phyloP scores from a whole-genome alignment of 2,888 invertebrate species.

The Buathra laborator region DNA sequence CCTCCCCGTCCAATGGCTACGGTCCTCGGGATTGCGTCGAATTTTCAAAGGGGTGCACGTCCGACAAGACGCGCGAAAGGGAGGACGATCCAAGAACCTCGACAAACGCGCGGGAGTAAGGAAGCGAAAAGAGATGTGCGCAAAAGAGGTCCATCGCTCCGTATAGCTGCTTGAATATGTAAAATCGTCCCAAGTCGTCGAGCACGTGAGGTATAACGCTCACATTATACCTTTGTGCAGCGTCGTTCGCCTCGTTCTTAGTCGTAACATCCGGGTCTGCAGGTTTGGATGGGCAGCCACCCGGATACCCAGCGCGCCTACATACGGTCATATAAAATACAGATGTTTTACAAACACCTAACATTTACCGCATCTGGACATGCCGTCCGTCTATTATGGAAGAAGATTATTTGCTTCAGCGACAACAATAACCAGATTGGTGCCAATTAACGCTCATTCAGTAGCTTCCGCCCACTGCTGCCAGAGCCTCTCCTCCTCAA shows the following conservation, averaged over 20 bases:
- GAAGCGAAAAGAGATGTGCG: slow-evolving; percentile 23
- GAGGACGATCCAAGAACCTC: background rate
- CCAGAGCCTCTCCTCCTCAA: background rate
- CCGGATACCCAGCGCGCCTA: background rate
- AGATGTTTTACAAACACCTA: background rate
- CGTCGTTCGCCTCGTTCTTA: slow-evolving; percentile 40
- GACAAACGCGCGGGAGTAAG: slow-evolving; percentile 6
- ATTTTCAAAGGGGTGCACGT: slow-evolving; percentile 49
- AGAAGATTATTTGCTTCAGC: slow-evolving; percentile 73
- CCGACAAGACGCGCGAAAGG: slow-evolving; percentile 29
- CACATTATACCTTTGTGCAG: slow-evolving; percentile 9
- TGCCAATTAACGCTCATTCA: slow-evolving; percentile 58
- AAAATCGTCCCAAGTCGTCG: slow-evolving; percentile 74
- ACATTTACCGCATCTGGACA: slow-evolving; percentile 28
- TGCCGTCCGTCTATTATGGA: slow-evolving; percentile 48
- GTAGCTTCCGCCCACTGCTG: background rate
- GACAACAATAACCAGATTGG: slow-evolving; percentile 69
- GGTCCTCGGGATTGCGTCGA: slow-evolving; percentile 35
- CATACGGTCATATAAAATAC: background rate
- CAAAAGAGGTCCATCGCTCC: slow-evolving; percentile 6
- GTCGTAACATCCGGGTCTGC: slow-evolving; percentile 27
- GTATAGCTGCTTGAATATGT: slow-evolving; percentile 77
- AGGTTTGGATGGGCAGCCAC: slow-evolving; percentile 7
- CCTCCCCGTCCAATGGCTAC: slow-evolving; percentile 2
- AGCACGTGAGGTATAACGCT: slow-evolving; percentile 71